phyloP scores from a whole-genome alignment of 2,113 vertebrate genomes.

The Laterallus jamaicensis region DNA sequence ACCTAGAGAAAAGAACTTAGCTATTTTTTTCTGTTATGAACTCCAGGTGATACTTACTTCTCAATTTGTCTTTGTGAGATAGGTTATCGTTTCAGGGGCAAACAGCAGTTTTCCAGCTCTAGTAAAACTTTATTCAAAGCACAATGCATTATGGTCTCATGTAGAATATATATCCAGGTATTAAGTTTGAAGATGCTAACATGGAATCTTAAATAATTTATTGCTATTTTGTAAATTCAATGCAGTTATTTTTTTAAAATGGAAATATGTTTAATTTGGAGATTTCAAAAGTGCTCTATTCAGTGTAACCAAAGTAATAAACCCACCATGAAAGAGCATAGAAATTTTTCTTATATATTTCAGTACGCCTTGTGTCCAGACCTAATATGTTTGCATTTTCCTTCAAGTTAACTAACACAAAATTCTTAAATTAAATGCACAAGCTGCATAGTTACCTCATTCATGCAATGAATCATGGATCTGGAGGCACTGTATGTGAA shows the following conservation, averaged over 20 bases:
- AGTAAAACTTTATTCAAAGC: background rate
- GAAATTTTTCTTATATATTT: background rate
- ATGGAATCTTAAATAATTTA: background rate
- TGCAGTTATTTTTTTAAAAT: background rate
- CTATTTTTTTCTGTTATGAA: background rate
- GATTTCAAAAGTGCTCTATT: background rate
- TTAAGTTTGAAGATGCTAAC: background rate
- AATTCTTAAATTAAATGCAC: background rate
- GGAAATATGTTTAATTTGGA: background rate
- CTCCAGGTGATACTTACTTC: background rate
- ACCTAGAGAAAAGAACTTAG: background rate
- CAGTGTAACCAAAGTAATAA: background rate
- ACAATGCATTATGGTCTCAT: background rate
- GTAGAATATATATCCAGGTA: background rate
- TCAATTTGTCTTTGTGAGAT: background rate
- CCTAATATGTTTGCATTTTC: background rate
- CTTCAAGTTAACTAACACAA: background rate
- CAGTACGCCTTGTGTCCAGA: background rate
- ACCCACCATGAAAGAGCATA: background rate
- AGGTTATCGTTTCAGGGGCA: background rate
- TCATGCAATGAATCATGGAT: background rate
- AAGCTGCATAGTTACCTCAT: background rate
- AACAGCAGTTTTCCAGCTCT: background rate
- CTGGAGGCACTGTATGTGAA: background rate
- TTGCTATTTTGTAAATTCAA: background rate